Conservation (phyloP, 2,888 invertebrate genomes). For the Trichacis sp. region DNA sequence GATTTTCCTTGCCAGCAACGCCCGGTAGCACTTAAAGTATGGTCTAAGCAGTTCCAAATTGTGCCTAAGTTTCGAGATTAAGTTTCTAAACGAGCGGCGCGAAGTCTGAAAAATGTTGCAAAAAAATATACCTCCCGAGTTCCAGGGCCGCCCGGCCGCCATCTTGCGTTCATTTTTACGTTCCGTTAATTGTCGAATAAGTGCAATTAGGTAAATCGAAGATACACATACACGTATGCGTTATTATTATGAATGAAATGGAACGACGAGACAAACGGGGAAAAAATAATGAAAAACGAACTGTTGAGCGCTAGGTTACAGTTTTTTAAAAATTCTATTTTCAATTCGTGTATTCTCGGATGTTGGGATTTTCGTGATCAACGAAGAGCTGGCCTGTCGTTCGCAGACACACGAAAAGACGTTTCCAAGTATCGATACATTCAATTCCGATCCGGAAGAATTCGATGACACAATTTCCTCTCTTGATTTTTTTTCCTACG, state of each 20-base stretch:
- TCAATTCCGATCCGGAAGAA: constrained; percentile 10
- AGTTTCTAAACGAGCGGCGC: constrained; percentile 53
- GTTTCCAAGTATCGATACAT: background rate
- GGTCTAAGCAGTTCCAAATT: constrained; percentile 69
- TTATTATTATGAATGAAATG: constrained; percentile 35
- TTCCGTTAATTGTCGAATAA: constrained; percentile 68
- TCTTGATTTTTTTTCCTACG: too few species aligned
- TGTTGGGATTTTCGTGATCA: constrained; percentile 69
- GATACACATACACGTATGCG: constrained; percentile 37
- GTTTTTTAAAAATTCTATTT: constrained; percentile 65
- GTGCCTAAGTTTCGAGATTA: constrained; percentile 68
- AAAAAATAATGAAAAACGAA: constrained; percentile 38
- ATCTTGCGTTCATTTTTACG: constrained; percentile 66
- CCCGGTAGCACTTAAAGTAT: constrained; percentile 42
- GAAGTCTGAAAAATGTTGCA: constrained; percentile 16
- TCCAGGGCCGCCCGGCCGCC: constrained; percentile 65
- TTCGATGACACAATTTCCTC: constrained; percentile 3
- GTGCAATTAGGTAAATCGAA: constrained; percentile 68
- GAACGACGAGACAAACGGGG: constrained; percentile 30
- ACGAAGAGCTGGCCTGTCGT: constrained; percentile 66
- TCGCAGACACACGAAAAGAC: constrained; percentile 43
- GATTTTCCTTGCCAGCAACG: constrained; percentile 9
- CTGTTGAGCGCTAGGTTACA: constrained; percentile 66
- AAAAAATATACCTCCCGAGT: constrained; percentile 60
- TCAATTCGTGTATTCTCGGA: constrained; percentile 67